phyloP scores from a whole-genome alignment of 2,113 vertebrate genomes.

The Eolophus roseicapilla region DNA sequence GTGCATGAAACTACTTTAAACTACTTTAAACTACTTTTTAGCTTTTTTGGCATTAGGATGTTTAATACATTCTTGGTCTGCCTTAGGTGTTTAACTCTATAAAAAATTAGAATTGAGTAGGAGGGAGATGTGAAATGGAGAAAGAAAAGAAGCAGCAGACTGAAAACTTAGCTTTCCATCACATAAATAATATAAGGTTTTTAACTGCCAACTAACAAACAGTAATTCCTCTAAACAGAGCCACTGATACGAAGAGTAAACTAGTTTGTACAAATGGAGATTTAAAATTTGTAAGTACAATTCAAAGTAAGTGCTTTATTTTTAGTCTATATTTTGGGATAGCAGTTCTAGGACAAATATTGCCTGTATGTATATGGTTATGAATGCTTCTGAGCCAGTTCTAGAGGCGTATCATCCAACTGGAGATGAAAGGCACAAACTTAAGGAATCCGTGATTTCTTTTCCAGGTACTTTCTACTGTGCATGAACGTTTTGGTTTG shows the following conservation, averaged over 20 bases:
- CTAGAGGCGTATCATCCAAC: background rate
- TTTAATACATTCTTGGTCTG: background rate
- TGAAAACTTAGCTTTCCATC: background rate
- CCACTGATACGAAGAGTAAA: background rate
- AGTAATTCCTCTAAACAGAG: background rate
- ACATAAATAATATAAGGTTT: background rate
- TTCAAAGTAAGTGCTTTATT: background rate
- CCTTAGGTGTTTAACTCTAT: background rate
- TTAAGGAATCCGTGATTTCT: background rate
- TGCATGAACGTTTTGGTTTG: background rate
- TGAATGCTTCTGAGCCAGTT: background rate
- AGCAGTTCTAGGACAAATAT: background rate
- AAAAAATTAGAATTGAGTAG: background rate
- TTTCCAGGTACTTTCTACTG: background rate
- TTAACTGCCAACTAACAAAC: background rate
- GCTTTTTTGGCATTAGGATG: background rate
- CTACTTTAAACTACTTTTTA: slow-evolving; percentile 13
- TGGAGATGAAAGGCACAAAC: background rate
- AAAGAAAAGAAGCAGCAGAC: background rate
- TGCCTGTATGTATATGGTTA: background rate
- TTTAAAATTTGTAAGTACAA: background rate
- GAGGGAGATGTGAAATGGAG: background rate
- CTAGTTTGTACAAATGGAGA: background rate
- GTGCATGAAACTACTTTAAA: slow-evolving; percentile 6
- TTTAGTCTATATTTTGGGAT: background rate